These are phyloP conservation scores for Acleris cristana DNA, from an alignment of 2,888 invertebrate species.

Conservation along the genomic window DNA sequence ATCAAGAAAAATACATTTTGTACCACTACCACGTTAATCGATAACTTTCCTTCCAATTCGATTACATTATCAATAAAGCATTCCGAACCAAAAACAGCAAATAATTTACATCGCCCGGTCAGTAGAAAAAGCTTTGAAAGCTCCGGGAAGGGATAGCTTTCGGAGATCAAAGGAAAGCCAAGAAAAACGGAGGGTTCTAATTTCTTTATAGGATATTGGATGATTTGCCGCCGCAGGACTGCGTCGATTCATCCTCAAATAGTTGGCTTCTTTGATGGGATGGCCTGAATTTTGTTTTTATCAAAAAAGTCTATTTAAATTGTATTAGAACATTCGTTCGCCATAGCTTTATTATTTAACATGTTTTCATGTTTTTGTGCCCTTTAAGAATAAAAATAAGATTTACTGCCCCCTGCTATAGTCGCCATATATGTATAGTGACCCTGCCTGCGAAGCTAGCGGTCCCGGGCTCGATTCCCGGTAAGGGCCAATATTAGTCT, in stretches of 20 bases:
- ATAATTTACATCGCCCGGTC: conserved; percentile 32
- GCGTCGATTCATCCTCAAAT: not conserved
- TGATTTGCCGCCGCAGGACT: conserved; percentile 1
- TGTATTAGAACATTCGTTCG: too few species aligned
- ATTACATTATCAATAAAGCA: conserved; percentile 21
- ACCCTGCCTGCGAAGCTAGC: too few species aligned
- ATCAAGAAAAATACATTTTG: too few species aligned
- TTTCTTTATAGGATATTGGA: conserved; percentile 29
- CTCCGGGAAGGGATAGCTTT: conserved; percentile 11
- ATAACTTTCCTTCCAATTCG: not conserved
- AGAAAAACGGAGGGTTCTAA: conserved; percentile 37
- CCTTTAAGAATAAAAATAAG: too few species aligned
- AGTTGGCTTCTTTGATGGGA: not conserved
- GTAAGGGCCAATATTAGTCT: too few species aligned
- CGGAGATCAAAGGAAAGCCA: conserved; percentile 34
- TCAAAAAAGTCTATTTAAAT: too few species aligned
- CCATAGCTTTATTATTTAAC: too few species aligned
- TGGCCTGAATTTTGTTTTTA: too few species aligned
- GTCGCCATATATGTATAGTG: too few species aligned
- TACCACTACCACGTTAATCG: not conserved
- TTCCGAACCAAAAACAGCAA: conserved; percentile 17
- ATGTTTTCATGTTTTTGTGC: too few species aligned
- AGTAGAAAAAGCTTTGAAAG: conserved; percentile 26
- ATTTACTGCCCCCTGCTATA: too few species aligned
- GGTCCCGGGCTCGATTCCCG: too few species aligned